Percentiles rank a stretch among this genome's conserved stretches.
These are phyloP conservation scores for Saccostrea glomerata DNA, from an alignment of 1,140 invertebrate genomes.

Conservation along the genomic window DNA sequence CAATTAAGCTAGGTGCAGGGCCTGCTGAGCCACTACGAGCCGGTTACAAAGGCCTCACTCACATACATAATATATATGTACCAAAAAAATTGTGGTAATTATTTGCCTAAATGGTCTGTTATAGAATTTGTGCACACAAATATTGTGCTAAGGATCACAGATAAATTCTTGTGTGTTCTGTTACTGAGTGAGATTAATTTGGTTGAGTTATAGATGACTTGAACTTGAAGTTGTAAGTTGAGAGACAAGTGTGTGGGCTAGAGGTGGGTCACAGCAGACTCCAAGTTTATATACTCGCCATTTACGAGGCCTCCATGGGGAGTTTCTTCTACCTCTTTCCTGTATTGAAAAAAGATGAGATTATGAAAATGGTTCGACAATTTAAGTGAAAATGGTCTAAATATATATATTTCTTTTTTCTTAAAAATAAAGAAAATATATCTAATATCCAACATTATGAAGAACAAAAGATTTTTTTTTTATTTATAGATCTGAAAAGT, in stretches of 20 bases:
- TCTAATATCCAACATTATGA: neutral
- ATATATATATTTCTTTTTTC: neutral
- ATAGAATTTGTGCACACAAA: slow-evolving; percentile 7
- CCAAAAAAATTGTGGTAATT: neutral
- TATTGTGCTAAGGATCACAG: slow-evolving; percentile 14
- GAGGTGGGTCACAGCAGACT: slow-evolving; percentile 34
- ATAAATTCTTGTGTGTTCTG: slow-evolving; percentile 19
- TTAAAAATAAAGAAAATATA: neutral
- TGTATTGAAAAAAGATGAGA: neutral
- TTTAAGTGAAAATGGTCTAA: too few relatives aligned
- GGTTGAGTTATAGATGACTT: slow-evolving; percentile 31
- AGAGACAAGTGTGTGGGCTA: slow-evolving; percentile 28
- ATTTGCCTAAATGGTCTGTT: neutral
- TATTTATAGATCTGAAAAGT: neutral
- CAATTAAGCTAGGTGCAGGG: slow-evolving; percentile 8
- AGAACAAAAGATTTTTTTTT: neutral
- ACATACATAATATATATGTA: neutral
- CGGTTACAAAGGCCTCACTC: neutral
- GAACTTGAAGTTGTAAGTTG: slow-evolving; percentile 34
- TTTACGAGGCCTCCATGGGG: neutral
- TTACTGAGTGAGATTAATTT: slow-evolving; percentile 21
- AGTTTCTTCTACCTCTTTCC: neutral
- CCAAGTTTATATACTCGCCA: slow-evolving; percentile 30
- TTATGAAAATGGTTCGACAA: neutral
- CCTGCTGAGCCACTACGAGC: slow-evolving; percentile 33